Conservation (phyloP, 2,888 invertebrate species). For the Sclerodermus sp. region DNA sequence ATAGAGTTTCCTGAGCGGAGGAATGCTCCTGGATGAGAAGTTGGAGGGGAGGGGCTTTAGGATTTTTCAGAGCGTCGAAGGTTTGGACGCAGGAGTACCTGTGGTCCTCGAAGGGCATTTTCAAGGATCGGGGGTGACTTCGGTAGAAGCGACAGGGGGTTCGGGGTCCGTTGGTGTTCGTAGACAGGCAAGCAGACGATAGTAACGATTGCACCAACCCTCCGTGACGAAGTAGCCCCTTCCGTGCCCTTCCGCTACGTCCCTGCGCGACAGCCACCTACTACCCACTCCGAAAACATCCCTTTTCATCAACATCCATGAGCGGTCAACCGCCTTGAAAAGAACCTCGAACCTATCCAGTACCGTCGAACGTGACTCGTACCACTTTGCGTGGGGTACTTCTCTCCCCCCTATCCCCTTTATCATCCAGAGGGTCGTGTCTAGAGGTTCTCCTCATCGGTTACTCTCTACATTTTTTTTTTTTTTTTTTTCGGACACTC, state of each 20-base stretch:
- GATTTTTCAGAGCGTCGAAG: no score
- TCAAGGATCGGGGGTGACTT: neutral
- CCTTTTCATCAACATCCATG: slow-evolving; percentile 13
- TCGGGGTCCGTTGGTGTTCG: slow-evolving; percentile 25
- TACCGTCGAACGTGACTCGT: no score
- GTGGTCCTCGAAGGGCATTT: no score
- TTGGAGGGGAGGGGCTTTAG: no score
- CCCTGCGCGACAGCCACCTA: slow-evolving; percentile 13
- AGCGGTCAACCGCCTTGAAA: slow-evolving; percentile 16
- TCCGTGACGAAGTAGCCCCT: slow-evolving; percentile 18
- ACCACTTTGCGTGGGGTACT: no score
- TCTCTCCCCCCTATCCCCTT: neutral
- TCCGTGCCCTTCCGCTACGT: slow-evolving; percentile 14
- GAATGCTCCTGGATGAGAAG: no score
- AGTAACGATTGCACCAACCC: slow-evolving; percentile 45
- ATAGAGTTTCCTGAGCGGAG: no score
- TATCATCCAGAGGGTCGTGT: no score
- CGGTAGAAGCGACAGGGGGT: neutral
- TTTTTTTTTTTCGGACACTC: no score
- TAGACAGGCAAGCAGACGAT: slow-evolving; percentile 49
- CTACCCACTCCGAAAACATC: slow-evolving; percentile 30
- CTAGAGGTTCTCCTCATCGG: no score
- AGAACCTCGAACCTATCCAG: neutral
- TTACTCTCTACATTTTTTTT: no score
- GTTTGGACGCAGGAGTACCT: no score